Conservation (phyloP, 1,140 invertebrate genomes). For the Sipha flava region DNA sequence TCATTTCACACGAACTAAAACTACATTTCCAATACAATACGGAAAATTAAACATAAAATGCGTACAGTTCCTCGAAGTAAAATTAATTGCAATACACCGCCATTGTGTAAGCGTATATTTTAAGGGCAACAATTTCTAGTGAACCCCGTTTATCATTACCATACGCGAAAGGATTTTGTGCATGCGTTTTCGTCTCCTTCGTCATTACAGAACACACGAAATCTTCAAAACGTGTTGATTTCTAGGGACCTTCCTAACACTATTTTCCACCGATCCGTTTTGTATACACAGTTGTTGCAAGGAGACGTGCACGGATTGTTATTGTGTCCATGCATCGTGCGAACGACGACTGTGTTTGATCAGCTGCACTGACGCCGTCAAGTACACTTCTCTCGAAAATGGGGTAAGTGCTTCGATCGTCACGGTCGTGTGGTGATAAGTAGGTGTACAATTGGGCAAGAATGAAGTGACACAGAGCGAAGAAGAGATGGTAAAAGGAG, state of each 20-base stretch:
- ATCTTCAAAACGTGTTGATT: background rate
- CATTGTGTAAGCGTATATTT: too few species aligned
- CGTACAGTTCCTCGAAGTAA: too few species aligned
- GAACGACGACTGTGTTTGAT: background rate
- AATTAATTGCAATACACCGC: too few species aligned
- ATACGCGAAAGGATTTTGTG: too few species aligned
- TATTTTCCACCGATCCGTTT: background rate
- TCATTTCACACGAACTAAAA: too few species aligned
- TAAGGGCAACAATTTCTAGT: too few species aligned
- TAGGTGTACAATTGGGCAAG: background rate
- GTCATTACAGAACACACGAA: background rate
- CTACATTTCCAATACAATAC: too few species aligned
- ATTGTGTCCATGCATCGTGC: background rate
- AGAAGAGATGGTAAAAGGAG: background rate
- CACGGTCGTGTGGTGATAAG: background rate
- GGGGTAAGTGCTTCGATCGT: background rate
- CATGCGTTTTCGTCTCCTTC: background rate
- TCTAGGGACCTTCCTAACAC: background rate
- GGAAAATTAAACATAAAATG: too few species aligned
- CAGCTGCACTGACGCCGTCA: background rate
- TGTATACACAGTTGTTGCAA: too few species aligned
- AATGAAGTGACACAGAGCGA: background rate
- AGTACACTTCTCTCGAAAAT: background rate
- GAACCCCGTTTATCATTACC: too few species aligned
- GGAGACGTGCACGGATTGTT: too few species aligned